Evolutionary conservation across 2,113 vertebrate genomes (phyloP), one percentile per base, ranked within the genome.

Genomic region (Parus major): DNA sequence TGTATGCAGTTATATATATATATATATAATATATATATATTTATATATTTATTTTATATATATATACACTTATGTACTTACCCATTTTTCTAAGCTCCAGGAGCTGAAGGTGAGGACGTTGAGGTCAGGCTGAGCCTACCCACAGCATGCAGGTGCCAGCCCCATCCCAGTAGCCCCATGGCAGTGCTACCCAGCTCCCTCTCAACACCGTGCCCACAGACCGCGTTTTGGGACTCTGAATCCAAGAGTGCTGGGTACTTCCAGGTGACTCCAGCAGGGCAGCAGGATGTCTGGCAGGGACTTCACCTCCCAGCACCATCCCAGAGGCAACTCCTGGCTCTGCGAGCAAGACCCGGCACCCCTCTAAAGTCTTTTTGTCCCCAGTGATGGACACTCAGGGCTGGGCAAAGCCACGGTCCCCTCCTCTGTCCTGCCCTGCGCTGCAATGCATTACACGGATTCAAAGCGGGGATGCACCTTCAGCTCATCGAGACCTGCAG

Each of bases 151-250:
- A 29, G 27, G 23, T 52, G 76, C 64, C 42, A 52, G 42, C 36
- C n/a, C 42, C 33, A 36, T 41, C 35, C 20, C 55, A 0, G 0
- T 17, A 2, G 55, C 47, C 33, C 7, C 3, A 2, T 12, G 49
- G 49, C 59, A 82, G 28, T 49, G 42, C 33, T 42, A 61, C 50
- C 14, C 59, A 5, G 44, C 10, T 31, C 29, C 18, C 29, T 35
- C 65, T 47, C 6, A 4, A 18, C 39, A 42, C 42, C 0, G 0
- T 15, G 49, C 15, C 50, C 66, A 19, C 31, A 44, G 35, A 15
- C 7, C 0, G 0, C 11, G 5, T 12, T 65, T 41, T 41, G 50
- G 36, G 61, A 25, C 0, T 0, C 25, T 64, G 53, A 57, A 47
- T 22, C 47, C 82, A 11, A 47, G 31, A 9, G 1, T 2, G 11